Evolutionary conservation across 2,113 vertebrate species (phyloP).

Genomic region (Phainopepla nitens): DNA sequence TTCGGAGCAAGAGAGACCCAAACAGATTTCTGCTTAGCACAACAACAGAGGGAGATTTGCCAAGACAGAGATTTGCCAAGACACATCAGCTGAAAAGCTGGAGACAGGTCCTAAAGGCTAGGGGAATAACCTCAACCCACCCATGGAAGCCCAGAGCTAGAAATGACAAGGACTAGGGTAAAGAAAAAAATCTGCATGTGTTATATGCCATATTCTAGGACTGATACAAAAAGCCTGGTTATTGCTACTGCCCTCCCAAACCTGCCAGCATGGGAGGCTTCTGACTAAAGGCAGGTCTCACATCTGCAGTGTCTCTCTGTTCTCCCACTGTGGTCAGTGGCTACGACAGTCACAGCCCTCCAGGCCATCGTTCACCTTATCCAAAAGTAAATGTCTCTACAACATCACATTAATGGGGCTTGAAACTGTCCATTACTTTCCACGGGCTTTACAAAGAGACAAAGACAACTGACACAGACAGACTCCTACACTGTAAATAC

Average conservation of each 20-base stretch:
- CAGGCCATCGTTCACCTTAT: not conserved
- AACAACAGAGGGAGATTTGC: not conserved
- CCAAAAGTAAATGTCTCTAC: not conserved
- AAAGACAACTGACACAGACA: not conserved
- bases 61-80: not conserved
- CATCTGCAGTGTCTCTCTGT: not conserved
- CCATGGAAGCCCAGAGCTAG: not conserved
- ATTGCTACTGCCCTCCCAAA: not conserved
- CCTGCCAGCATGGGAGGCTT: rapidly evolving
- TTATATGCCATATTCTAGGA: not conserved
- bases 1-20: not conserved
- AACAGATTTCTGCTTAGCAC: not conserved
- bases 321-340: not conserved
- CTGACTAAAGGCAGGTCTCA: not conserved
- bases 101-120: not conserved
- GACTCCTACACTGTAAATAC: not conserved
- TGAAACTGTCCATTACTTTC: not conserved
- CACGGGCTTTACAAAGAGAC: not conserved
- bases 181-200: not conserved
- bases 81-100: not conserved
- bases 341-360: not conserved
- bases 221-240: not conserved
- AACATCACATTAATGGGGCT: not conserved
- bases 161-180: not conserved
- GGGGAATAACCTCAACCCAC: not conserved